Percentiles rank a stretch among this genome's conserved stretches.
Evolutionary conservation across 23 tunicate genomes (phyloP).

Genomic region (Diplosoma virens): DNA sequence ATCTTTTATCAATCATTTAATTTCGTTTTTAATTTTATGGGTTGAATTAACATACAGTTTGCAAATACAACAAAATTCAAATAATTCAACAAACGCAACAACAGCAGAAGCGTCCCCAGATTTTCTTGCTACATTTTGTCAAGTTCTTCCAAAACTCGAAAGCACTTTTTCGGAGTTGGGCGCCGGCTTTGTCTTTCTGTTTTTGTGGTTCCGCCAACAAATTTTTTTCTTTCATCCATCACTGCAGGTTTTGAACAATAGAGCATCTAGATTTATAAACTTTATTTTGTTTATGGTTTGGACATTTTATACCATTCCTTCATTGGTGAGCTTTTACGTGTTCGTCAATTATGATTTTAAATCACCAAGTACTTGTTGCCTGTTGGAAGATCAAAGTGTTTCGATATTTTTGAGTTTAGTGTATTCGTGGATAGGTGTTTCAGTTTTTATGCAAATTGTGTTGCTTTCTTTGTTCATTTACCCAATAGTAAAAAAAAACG

Average conservation of each 20-base stretch:
- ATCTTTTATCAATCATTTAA: neutral
- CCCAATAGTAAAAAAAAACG: conserved; percentile 37
- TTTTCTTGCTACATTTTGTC: neutral
- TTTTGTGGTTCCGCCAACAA: conserved; percentile 67
- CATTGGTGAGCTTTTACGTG: neutral
- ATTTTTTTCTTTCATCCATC: conserved; percentile 60
- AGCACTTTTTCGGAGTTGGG: conserved; percentile 16
- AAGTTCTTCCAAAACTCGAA: conserved; percentile 10
- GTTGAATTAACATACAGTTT: no score
- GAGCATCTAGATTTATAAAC: conserved; percentile 9
- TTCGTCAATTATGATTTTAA: conserved; percentile 21
- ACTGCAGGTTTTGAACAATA: conserved; percentile 38
- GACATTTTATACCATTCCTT: conserved; percentile 29
- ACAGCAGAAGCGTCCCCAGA: no score
- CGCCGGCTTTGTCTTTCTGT: conserved; percentile 40
- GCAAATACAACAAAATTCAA: no score
- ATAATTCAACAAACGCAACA: no score
- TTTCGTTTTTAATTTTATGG: neutral
- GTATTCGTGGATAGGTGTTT: conserved; percentile 34
- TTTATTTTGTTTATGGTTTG: conserved; percentile 30
- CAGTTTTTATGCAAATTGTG: conserved; percentile 48
- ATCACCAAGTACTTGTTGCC: conserved; percentile 31
- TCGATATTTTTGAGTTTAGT: neutral
- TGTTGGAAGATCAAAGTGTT: neutral
- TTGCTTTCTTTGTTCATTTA: conserved; percentile 49